Percentiles rank a stretch among this genome's conserved stretches.
phyloP scores from a whole-genome alignment of 1,140 invertebrate species.

The Fopius arisanus region DNA sequence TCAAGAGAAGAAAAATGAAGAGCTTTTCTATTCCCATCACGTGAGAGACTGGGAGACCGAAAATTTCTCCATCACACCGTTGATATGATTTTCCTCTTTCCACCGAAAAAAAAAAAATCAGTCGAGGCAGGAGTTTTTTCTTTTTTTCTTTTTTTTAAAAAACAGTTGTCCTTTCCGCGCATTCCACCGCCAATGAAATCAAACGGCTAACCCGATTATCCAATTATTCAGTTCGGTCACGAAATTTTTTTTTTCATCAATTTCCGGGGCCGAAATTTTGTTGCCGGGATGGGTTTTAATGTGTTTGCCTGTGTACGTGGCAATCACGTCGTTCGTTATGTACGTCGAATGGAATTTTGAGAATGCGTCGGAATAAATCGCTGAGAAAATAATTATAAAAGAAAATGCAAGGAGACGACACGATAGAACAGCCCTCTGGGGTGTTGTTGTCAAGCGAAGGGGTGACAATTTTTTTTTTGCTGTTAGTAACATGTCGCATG shows the following conservation, averaged over 20 bases:
- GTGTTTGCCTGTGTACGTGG: neutral
- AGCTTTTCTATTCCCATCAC: too few relatives aligned
- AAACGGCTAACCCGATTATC: neutral
- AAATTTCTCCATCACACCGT: neutral
- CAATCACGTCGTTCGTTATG: neutral
- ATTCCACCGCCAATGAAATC: neutral
- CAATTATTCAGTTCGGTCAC: neutral
- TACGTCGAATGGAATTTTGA: too few relatives aligned
- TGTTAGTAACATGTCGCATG: conserved; percentile 18
- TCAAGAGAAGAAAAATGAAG: too few relatives aligned
- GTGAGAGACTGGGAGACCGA: too few relatives aligned
- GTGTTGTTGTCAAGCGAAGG: neutral
- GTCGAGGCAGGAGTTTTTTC: neutral
- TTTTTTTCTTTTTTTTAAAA: too few relatives aligned
- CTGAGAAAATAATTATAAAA: neutral
- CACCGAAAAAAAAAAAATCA: neutral
- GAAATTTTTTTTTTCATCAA: neutral
- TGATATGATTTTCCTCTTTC: neutral
- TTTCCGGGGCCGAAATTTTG: neutral
- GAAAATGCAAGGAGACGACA: neutral
- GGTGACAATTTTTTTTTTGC: neutral
- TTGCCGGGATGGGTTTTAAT: neutral
- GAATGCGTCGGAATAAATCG: neutral
- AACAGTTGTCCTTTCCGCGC: neutral
- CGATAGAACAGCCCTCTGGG: neutral